Conservation (phyloP, 1,140 invertebrate genomes). For the Drosophila kanapiae region DNA sequence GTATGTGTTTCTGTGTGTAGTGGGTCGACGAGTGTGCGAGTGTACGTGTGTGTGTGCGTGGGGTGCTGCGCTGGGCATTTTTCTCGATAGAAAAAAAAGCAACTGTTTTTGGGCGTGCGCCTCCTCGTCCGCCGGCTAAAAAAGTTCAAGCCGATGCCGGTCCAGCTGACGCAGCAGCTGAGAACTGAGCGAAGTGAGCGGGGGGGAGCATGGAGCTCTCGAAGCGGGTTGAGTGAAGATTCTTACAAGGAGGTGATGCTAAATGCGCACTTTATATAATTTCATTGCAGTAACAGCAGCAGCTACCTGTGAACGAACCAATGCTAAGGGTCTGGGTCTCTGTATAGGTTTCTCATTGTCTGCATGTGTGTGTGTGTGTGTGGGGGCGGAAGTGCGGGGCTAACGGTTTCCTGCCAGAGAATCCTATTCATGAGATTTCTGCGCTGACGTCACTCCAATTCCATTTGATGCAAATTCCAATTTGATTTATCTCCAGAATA, state of each 20-base stretch:
- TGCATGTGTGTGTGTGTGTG: not conserved
- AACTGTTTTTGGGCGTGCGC: conserved; percentile 42
- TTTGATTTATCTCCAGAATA: conserved; percentile 39
- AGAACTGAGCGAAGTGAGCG: not conserved
- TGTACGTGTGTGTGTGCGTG: conserved; percentile 42
- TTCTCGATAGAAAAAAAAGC: conserved; percentile 42
- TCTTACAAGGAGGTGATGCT: conserved; percentile 28
- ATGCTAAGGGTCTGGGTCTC: not conserved
- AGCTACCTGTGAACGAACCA: conserved; percentile 27
- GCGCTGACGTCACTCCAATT: conserved; percentile 40
- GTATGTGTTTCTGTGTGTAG: conserved; percentile 35
- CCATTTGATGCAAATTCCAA: conserved; percentile 38
- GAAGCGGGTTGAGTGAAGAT: not conserved
- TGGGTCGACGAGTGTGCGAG: conserved; percentile 18
- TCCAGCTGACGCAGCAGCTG: conserved; percentile 51
- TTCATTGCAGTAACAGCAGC: conserved; percentile 14
- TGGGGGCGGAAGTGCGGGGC: conserved; percentile 2
- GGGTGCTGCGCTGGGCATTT: conserved; percentile 76
- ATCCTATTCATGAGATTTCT: conserved; percentile 39
- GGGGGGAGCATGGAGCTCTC: not conserved
- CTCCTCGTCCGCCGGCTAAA: conserved; percentile 35
- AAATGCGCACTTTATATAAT: conserved; percentile 52
- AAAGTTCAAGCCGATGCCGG: conserved; percentile 23
- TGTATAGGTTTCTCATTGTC: not conserved
- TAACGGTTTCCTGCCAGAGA: conserved; percentile 12